phyloP scores from a whole-genome alignment of 2,888 invertebrate species.

The Temnothorax ravouxi region DNA sequence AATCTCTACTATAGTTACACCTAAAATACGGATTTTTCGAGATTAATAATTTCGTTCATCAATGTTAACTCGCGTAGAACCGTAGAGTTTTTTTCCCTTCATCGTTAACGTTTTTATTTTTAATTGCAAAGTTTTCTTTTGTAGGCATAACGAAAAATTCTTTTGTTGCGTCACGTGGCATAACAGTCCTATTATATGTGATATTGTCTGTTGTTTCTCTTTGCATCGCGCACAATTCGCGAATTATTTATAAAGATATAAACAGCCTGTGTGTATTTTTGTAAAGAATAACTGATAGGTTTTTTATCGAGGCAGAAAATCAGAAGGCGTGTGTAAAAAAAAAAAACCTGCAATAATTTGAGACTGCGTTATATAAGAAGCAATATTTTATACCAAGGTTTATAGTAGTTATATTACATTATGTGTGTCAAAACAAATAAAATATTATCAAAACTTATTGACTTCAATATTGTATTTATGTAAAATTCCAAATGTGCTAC shows the following conservation, averaged over 20 bases:
- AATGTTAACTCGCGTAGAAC: neutral
- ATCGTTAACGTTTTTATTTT: conserved; percentile 8
- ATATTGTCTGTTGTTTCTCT: neutral
- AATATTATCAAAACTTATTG: conserved; percentile 76
- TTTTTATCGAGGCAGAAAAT: neutral
- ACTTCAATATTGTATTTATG: conserved; percentile 75
- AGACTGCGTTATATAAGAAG: conserved; percentile 7
- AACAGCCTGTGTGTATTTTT: neutral
- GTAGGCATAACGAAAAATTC: neutral
- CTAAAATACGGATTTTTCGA: neutral
- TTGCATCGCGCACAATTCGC: neutral
- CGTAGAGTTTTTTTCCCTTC: neutral
- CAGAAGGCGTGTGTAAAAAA: neutral
- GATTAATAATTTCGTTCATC: neutral
- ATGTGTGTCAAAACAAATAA: conserved; percentile 69
- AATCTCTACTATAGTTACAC: conserved; percentile 87
- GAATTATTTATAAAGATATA: neutral
- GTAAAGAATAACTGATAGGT: neutral
- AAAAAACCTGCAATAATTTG: neutral
- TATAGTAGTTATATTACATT: conserved; percentile 10
- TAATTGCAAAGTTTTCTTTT: neutral
- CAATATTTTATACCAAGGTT: conserved; percentile 40
- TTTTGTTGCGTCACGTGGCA: neutral
- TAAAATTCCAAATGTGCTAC: conserved; percentile 52
- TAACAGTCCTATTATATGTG: neutral